Percentiles rank a stretch among this genome's conserved stretches.
Evolutionary conservation across 2,888 invertebrate genomes (phyloP).

Genomic region (Dorcus parallelipipedus): DNA sequence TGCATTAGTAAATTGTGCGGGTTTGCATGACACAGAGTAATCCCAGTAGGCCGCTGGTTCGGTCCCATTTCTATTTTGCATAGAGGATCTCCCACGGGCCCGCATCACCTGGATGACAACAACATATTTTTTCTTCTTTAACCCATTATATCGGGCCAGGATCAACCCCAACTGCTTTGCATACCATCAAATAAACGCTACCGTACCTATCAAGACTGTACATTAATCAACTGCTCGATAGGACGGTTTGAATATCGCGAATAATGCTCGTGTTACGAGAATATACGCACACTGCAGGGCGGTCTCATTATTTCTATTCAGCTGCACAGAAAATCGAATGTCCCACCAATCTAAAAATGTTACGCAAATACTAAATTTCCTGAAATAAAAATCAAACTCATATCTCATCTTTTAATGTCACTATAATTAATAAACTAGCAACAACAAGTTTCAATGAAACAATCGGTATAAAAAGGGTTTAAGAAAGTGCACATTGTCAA

Average conservation of each 20-base stretch:
- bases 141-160: constrained; percentile 25
- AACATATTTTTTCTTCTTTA: constrained; percentile 20
- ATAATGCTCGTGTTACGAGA: neutral
- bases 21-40: neutral
- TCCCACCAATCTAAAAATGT: too few relatives aligned
- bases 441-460: too few relatives aligned
- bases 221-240: constrained; percentile 25
- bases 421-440: too few relatives aligned
- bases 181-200: constrained; percentile 26
- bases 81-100: constrained; percentile 28
- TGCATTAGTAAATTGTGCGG: neutral
- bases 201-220: constrained; percentile 20
- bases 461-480: too few relatives aligned
- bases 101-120: constrained; percentile 30
- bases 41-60: constrained; percentile 5
- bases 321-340: too few relatives aligned
- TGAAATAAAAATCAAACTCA: too few relatives aligned
- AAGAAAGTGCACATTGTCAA: too few relatives aligned
- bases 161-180: constrained; percentile 26
- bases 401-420: too few relatives aligned
- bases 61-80: constrained; percentile 23
- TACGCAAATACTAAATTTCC: too few relatives aligned
- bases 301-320: constrained; percentile 11
- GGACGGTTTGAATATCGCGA: constrained; percentile 10
- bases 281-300: constrained; percentile 2